Conservation (phyloP, 2,797 vertebrate genomes). For the Acrossocheilus fasciatus region DNA sequence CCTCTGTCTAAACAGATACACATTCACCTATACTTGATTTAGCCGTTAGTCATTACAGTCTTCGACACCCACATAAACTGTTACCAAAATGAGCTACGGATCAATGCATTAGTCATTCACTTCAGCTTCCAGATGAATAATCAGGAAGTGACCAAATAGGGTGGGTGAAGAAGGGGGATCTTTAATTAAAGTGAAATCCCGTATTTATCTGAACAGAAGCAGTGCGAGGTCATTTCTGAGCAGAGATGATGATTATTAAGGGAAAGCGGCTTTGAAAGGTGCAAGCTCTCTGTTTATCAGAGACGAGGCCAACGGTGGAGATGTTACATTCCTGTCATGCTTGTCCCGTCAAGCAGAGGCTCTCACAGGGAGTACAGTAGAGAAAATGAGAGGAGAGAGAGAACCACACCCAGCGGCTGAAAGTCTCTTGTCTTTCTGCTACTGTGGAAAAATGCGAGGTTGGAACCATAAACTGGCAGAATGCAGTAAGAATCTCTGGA, state of each 20-base stretch:
- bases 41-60: neutral
- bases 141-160: conserved; percentile 53
- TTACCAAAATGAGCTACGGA: conserved; percentile 60
- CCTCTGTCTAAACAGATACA: conserved; percentile 36
- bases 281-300: conserved; percentile 21
- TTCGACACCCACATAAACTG: conserved; percentile 60
- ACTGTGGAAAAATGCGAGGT: conserved; percentile 52
- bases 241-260: conserved; percentile 25
- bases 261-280: conserved; percentile 5
- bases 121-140: conserved; percentile 56
- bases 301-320: conserved; percentile 26
- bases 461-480: conserved; percentile 53
- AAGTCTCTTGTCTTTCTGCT: conserved; percentile 49
- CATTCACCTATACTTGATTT: neutral
- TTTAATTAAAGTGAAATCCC: conserved; percentile 50
- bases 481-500: conserved; percentile 49
- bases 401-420: conserved; percentile 62
- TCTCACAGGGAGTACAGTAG: conserved; percentile 25
- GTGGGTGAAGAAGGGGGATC: conserved; percentile 1
- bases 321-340: conserved; percentile 61
- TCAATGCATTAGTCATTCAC: conserved; percentile 68
- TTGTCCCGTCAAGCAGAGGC: conserved; percentile 55
- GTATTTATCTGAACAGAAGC: conserved; percentile 12
- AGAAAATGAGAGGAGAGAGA: conserved; percentile 24
- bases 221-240: neutral